Evolutionary conservation across 1,140 invertebrate species (phyloP).

Genomic region (Tyrophagus putrescentiae): DNA sequence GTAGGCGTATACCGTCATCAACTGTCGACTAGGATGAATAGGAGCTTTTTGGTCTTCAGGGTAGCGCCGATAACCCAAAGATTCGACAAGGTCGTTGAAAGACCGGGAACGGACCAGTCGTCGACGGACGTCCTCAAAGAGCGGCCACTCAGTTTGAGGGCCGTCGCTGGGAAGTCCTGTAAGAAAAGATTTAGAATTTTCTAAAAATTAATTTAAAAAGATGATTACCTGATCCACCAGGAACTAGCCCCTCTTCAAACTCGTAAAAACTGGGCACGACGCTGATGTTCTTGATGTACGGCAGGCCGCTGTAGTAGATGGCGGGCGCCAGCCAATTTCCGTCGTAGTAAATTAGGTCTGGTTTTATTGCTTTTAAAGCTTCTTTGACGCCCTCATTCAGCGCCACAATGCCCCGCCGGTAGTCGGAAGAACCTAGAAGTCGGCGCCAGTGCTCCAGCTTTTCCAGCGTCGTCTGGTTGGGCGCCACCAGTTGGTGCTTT

Average conservation of each 20-base stretch:
- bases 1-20: neutral
- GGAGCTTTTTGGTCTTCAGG: neutral
- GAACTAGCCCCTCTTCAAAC: neutral
- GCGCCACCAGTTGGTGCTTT: neutral
- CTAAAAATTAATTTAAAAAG: no score
- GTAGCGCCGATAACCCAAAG: neutral
- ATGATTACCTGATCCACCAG: neutral
- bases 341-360: neutral
- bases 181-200: no score
- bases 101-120: neutral
- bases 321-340: neutral
- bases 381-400: neutral
- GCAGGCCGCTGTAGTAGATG: neutral
- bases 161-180: no score
- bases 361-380: neutral
- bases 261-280: neutral
- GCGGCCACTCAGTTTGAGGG: neutral
- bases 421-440: neutral
- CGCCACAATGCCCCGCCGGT: neutral
- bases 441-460: neutral
- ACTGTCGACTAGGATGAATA: neutral
- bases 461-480: neutral
- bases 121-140: neutral
- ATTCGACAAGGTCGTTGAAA: neutral
- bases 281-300: neutral